These are phyloP conservation scores for Tetranychus truncatus DNA, from an alignment of 2,888 invertebrate species.

Conservation along the genomic window DNA sequence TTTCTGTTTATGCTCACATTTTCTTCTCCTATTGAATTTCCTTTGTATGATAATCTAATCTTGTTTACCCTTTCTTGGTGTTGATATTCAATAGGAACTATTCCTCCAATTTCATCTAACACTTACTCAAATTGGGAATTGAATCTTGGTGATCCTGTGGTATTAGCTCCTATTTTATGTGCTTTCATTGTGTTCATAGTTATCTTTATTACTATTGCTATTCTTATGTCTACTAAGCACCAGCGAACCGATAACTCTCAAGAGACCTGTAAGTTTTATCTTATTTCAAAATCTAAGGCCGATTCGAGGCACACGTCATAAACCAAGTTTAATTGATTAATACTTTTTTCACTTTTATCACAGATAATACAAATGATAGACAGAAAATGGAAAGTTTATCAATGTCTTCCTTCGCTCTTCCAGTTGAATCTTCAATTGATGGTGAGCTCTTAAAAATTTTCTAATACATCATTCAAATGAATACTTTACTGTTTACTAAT, in stretches of 20 bases:
- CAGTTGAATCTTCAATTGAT: not conserved
- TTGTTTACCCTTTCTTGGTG: not conserved
- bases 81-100: conserved; percentile 4
- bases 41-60: not conserved
- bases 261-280: not conserved
- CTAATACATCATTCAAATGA: not conserved
- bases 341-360: not conserved
- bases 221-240: not conserved
- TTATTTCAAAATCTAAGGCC: too few species aligned
- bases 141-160: conserved; percentile 11
- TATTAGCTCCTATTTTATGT: conserved; percentile 8
- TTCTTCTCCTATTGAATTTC: not conserved
- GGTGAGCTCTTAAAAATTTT: not conserved
- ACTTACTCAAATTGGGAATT: conserved; percentile 7
- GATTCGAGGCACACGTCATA: not conserved
- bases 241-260: conserved; percentile 7
- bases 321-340: not conserved
- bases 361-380: not conserved
- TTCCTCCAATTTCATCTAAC: conserved; percentile 9
- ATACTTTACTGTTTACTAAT: not conserved
- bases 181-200: conserved; percentile 8
- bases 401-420: conserved; percentile 7
- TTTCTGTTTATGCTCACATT: not conserved
- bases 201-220: conserved; percentile 1
- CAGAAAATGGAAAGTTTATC: conserved; percentile 15